A percentile compares a stretch with the other conserved stretches of the same genome.
Evolutionary conservation across 2,113 vertebrate species (phyloP).

Genomic region (Riparia riparia): DNA sequence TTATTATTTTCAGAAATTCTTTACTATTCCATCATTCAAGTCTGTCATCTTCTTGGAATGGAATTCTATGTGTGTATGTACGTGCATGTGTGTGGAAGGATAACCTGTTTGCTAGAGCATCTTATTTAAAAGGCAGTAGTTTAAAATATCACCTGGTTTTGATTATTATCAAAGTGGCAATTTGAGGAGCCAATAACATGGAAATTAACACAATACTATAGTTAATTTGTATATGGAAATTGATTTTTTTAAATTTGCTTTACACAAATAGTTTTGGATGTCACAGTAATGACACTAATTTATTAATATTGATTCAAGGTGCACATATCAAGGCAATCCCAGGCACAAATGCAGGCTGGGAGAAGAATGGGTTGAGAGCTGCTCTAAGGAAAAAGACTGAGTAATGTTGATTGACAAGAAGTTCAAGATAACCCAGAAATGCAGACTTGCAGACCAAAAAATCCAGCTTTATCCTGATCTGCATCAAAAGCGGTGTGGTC

Average conservation of each 20-base stretch:
- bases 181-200: background rate
- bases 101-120: background rate
- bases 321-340: background rate
- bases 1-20: background rate
- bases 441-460: background rate
- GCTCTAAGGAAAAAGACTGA: background rate
- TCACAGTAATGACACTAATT: conserved; percentile 8
- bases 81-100: background rate
- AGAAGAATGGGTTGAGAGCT: background rate
- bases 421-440: background rate
- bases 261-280: conserved; percentile 8
- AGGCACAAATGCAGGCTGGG: background rate
- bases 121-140: background rate
- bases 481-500: no score
- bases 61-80: background rate
- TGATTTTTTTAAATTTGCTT: background rate
- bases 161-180: background rate
- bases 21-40: background rate
- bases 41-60: background rate
- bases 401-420: background rate
- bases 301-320: conserved; percentile 51
- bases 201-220: background rate
- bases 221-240: background rate
- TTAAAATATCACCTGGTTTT: background rate
- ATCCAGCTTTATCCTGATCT: background rate